Base-by-base conservation (phyloP, 2,113 vertebrate genomes). In the Tetrax tetrax region DNA sequence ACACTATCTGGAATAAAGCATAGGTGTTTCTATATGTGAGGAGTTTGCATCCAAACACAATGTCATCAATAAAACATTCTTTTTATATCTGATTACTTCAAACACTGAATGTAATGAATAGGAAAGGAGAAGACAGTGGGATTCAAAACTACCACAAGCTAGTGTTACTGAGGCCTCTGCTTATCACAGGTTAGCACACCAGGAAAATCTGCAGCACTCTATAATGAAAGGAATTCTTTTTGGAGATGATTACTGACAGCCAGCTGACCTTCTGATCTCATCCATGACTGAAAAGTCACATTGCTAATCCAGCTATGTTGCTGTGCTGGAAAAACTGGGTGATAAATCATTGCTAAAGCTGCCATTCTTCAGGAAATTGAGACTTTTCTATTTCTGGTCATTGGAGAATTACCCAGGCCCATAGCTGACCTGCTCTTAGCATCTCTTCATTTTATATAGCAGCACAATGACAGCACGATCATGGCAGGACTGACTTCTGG, bases 271-370 rank as follows among this genome's bases (percentile, higher is more conserved):
- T 61, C 74, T 61, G 89, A 85, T 87, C 86, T 92, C 27, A 90
- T 57, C 76, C n/a, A 47, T 80, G 70, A 80, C 89, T 90, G 45
- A 77, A 75, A 93, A 89, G 82, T 68, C 74, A 76, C 28, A 70
- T 92, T 95, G 72, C 83, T 96, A 94, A 84, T 41, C 68, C 78
- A 61, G 60, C 66, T 93, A 14, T 29, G 84, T 88, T 91, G 87
- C 87, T 96, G 82, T 87, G 85, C 86, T 96, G 87, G 93, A 95
- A 97, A 96, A 94, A 95, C 43, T 51, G 82, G 35, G 33, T 31
- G 68, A 96, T 82, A 83, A 89, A 92, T 45, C 2, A 0, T 72
- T 92, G 83, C 85, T 82, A 93, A 95, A 95, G 9, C 25, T 70
- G n/a, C 53, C 31, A 63, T 95, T 94, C 79, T 68, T 90, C 50